Percentiles rank a stretch among this genome's conserved stretches.
Conservation (phyloP, 2,113 vertebrate genomes). For the Notechis scutatus region DNA sequence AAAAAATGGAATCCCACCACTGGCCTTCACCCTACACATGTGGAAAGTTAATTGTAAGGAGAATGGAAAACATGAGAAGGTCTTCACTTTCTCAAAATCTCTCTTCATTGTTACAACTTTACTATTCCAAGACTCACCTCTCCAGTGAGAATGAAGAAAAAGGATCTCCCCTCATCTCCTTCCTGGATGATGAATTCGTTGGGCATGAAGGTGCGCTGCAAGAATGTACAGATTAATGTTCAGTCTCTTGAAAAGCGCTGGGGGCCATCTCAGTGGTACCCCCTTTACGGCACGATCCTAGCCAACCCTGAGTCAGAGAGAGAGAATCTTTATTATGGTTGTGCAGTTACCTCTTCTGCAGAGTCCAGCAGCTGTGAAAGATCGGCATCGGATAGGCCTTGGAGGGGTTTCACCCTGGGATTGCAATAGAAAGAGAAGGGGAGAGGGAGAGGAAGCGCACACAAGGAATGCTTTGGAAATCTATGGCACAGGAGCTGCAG, state of each 20-base stretch:
- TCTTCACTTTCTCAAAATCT: background rate
- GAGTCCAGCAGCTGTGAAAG: constrained; percentile 77
- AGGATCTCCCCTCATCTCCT: constrained; percentile 71
- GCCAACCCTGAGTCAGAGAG: background rate
- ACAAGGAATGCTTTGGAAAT: background rate
- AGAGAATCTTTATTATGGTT: background rate
- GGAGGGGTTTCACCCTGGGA: constrained; percentile 71
- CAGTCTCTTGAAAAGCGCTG: background rate
- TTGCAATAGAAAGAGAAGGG: background rate
- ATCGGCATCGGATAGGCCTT: constrained; percentile 70
- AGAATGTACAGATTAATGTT: background rate
- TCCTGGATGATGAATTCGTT: constrained; percentile 75
- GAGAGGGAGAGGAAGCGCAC: background rate
- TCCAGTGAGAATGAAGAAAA: constrained; percentile 80
- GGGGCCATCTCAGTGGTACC: background rate
- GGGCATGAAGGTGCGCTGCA: constrained; percentile 73
- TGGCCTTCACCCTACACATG: too few relatives aligned
- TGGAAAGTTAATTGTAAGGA: background rate
- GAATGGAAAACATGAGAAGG: too few relatives aligned
- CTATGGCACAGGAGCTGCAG: background rate
- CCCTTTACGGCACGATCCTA: background rate
- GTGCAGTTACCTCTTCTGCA: constrained; percentile 75
- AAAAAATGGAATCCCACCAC: too few relatives aligned
- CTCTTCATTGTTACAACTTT: background rate
- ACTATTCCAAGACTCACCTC: constrained; percentile 59